phyloP scores from a whole-genome alignment of 2,113 vertebrate genomes.

The Caretta caretta region DNA sequence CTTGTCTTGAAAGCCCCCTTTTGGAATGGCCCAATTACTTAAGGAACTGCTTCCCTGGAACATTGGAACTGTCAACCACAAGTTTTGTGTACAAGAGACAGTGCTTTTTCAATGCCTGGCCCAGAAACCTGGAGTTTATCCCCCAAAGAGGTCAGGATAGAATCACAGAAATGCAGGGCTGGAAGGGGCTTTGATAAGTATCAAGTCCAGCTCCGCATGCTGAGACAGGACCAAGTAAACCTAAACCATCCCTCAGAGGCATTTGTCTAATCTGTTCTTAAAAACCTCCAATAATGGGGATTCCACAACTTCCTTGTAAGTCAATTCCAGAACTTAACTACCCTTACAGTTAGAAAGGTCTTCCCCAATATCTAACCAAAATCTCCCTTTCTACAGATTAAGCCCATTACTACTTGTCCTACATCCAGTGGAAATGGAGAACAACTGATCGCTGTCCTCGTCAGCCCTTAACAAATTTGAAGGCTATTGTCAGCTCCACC shows the following conservation, averaged over 20 bases:
- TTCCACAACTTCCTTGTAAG: not conserved
- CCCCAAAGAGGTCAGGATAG: not conserved
- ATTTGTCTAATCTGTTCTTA: not conserved
- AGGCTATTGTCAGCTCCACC: not conserved
- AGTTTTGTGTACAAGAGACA: not conserved
- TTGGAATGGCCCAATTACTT: not conserved
- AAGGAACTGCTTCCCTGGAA: not conserved
- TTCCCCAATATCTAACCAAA: not conserved
- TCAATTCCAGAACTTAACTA: not conserved
- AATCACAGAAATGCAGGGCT: not conserved
- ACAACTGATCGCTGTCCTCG: no score
- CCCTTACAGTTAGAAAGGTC: not conserved
- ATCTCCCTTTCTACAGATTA: not conserved
- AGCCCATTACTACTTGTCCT: not conserved
- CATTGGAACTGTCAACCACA: not conserved
- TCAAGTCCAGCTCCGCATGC: not conserved
- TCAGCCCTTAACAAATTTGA: not conserved
- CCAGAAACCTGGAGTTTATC: not conserved
- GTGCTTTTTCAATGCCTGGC: accelerated
- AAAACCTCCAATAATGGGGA: no score
- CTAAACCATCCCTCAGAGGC: not conserved
- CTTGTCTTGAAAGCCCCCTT: not conserved
- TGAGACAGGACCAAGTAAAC: not conserved
- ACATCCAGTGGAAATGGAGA: no score
- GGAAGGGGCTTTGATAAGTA: not conserved